A percentile compares a stretch with the other conserved stretches of the same genome.
phyloP scores from a whole-genome alignment of 1,140 invertebrate species.

The Nylanderia fulva region DNA sequence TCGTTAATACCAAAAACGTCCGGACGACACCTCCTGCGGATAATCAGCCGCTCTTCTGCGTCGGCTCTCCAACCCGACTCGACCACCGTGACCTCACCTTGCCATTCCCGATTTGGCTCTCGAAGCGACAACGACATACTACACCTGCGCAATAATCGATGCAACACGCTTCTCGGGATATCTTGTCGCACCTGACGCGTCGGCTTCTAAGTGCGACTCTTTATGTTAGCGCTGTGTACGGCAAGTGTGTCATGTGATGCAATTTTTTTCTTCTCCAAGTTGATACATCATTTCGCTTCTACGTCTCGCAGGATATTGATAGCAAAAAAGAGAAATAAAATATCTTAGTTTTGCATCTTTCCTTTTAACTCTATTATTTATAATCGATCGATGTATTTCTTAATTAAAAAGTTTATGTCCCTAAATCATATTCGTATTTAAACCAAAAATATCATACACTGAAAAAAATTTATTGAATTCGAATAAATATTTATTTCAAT shows the following conservation, averaged over 20 bases:
- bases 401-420: too few relatives aligned
- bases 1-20: slow-evolving; percentile 54
- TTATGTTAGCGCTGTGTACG: slow-evolving; percentile 71
- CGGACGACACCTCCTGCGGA: slow-evolving; percentile 44
- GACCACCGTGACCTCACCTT: slow-evolving; percentile 64
- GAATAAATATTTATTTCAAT: too few relatives aligned
- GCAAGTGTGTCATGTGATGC: slow-evolving; percentile 76
- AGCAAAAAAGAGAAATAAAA: slow-evolving; percentile 3
- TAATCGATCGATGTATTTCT: too few relatives aligned
- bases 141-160: slow-evolving; percentile 68
- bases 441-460: too few relatives aligned
- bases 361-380: too few relatives aligned
- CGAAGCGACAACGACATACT: slow-evolving; percentile 34
- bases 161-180: slow-evolving; percentile 55
- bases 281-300: slow-evolving; percentile 9
- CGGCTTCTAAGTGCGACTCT: slow-evolving; percentile 59
- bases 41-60: slow-evolving; percentile 30
- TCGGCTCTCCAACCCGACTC: not conserved
- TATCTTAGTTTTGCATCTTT: not conserved
- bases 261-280: slow-evolving; percentile 63
- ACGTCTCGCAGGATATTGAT: not conserved
- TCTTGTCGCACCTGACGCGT: slow-evolving; percentile 57
- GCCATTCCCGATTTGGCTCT: slow-evolving; percentile 39
- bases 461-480: too few relatives aligned
- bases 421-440: too few relatives aligned